These are phyloP conservation scores for Pelobates fuscus DNA, from an alignment of 2,113 vertebrate genomes.

Conservation along the genomic window DNA sequence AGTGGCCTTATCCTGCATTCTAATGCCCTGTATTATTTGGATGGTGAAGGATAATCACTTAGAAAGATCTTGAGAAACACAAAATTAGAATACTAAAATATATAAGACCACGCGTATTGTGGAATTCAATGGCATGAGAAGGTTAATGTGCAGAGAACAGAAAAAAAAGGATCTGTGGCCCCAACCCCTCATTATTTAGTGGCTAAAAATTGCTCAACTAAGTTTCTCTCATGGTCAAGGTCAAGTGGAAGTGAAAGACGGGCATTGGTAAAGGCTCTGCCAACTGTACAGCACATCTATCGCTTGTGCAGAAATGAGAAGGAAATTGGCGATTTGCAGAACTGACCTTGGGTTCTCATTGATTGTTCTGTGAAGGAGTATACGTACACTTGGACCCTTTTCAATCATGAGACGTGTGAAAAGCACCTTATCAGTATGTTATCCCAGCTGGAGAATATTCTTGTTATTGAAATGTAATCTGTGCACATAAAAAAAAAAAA, in stretches of 20 bases:
- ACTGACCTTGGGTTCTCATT: neutral
- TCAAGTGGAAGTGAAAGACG: neutral
- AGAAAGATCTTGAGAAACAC: too few relatives aligned
- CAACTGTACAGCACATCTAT: neutral
- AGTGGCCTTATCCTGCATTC: too few relatives aligned
- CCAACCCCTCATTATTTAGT: too few relatives aligned
- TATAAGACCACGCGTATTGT: too few relatives aligned
- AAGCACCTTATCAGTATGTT: neutral
- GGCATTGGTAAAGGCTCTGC: neutral
- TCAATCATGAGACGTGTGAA: neutral
- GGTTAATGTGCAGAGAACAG: too few relatives aligned
- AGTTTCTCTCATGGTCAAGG: neutral
- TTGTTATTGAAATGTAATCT: neutral
- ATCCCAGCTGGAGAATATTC: neutral
- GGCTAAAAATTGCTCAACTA: neutral
- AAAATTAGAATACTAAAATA: too few relatives aligned
- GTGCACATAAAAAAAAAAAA: too few relatives aligned
- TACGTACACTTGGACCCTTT: neutral
- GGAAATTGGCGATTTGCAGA: neutral
- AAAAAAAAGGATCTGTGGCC: too few relatives aligned
- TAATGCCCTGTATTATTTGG: too few relatives aligned
- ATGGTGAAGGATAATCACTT: too few relatives aligned
- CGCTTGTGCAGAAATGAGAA: neutral
- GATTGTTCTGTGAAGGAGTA: neutral
- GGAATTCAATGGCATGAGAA: too few relatives aligned